phyloP scores from a whole-genome alignment of 1,140 invertebrate genomes.

The Bemisia tabaci region DNA sequence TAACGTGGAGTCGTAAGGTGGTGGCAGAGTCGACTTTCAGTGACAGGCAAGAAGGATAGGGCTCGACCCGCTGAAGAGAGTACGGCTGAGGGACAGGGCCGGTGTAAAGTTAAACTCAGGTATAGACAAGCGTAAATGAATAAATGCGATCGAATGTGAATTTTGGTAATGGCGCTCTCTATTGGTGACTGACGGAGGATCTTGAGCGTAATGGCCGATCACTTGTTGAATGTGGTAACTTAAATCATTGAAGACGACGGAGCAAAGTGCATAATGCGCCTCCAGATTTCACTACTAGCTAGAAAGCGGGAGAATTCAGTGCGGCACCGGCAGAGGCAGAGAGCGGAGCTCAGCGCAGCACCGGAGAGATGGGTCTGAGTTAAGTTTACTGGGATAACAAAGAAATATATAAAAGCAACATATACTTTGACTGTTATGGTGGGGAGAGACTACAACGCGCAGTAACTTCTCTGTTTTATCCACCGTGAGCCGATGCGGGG shows the following conservation, averaged over 20 bases:
- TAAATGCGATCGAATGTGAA: no score
- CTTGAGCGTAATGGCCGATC: conserved; percentile 8
- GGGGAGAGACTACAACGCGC: neutral
- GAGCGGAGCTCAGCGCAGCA: neutral
- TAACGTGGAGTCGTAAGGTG: no score
- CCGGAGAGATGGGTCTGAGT: conserved; percentile 1
- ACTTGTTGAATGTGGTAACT: conserved; percentile 6
- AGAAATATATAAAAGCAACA: conserved; percentile 1
- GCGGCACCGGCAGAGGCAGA: neutral
- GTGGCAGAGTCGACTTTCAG: no score
- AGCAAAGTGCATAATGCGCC: conserved; percentile 5
- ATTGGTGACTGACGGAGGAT: conserved; percentile 13
- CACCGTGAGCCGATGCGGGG: conserved; percentile 25
- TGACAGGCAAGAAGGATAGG: no score
- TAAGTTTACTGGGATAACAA: conserved; percentile 2
- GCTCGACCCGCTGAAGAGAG: no score
- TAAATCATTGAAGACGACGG: neutral
- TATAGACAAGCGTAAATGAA: no score
- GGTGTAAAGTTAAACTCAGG: no score
- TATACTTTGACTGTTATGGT: neutral
- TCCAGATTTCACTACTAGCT: conserved; percentile 3
- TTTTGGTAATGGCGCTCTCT: neutral
- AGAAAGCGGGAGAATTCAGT: neutral
- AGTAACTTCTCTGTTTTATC: conserved; percentile 11
- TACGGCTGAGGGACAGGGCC: no score